Conservation (phyloP, 1,140 invertebrate genomes). For the Rhagoletis zephyria region DNA sequence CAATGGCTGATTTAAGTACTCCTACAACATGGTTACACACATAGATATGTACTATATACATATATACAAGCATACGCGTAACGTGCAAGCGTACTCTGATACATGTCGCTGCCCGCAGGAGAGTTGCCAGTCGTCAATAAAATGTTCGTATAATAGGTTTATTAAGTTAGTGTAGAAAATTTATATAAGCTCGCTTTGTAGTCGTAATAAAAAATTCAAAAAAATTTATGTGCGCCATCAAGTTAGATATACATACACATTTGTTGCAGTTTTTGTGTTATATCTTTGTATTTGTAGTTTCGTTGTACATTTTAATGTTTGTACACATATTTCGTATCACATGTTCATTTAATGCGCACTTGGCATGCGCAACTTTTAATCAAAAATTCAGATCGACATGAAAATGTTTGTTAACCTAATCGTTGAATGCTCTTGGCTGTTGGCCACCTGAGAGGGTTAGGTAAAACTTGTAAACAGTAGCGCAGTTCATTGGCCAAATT, state of each 20-base stretch:
- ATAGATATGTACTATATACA: neutral
- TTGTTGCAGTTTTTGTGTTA: too few relatives aligned
- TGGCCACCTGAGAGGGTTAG: neutral
- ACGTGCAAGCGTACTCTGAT: neutral
- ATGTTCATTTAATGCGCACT: slow-evolving; percentile 27
- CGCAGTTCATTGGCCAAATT: slow-evolving; percentile 41
- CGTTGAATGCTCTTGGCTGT: neutral
- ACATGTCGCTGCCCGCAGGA: neutral
- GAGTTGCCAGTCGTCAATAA: neutral
- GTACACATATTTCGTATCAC: neutral
- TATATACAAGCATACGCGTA: too few relatives aligned
- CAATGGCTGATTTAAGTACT: slow-evolving; percentile 4
- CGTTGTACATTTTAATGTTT: neutral
- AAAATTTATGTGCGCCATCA: too few relatives aligned
- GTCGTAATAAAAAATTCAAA: too few relatives aligned
- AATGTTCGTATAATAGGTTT: neutral
- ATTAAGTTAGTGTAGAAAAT: neutral
- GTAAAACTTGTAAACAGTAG: neutral
- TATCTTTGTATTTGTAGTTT: too few relatives aligned
- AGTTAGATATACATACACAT: too few relatives aligned
- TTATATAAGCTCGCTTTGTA: neutral
- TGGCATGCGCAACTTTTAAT: slow-evolving; percentile 28
- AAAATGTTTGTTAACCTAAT: slow-evolving; percentile 43
- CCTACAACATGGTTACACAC: slow-evolving; percentile 1
- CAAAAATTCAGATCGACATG: slow-evolving; percentile 26